These are phyloP conservation scores for Chironomus striatipennis DNA, from an alignment of 1,140 invertebrate genomes.

Conservation along the genomic window DNA sequence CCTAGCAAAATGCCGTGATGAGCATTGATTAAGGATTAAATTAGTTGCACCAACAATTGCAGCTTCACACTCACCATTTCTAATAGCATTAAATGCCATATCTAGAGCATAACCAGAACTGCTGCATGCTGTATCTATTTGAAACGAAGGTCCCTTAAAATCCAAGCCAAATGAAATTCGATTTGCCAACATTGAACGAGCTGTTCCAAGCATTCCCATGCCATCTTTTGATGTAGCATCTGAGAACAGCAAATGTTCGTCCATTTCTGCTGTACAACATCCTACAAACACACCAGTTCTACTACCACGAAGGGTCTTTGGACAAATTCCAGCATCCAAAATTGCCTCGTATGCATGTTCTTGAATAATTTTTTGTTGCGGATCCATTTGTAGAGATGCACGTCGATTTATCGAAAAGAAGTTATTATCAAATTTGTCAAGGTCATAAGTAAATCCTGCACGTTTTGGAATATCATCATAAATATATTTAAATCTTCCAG, in stretches of 20 bases:
- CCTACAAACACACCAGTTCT: constrained; percentile 89
- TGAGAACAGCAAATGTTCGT: constrained; percentile 70
- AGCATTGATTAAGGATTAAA: constrained; percentile 76
- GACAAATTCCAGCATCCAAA: constrained; percentile 86
- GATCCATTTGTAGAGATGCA: constrained; percentile 90
- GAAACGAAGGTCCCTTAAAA: constrained; percentile 81
- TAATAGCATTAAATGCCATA: constrained; percentile 75
- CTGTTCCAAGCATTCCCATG: constrained; percentile 87
- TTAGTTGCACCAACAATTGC: constrained; percentile 84
- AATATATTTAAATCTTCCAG: too few species aligned
- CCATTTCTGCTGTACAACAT: constrained; percentile 74
- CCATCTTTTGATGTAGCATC: constrained; percentile 77
- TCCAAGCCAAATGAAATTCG: constrained; percentile 93
- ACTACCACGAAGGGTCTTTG: constrained; percentile 63
- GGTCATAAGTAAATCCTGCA: constrained; percentile 44
- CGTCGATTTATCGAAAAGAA: constrained; percentile 91
- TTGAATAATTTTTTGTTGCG: constrained; percentile 74
- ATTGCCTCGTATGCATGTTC: constrained; percentile 93
- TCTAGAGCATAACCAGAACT: too few species aligned
- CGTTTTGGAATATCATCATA: too few species aligned
- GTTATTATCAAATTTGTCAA: constrained; percentile 77
- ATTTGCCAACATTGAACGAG: constrained; percentile 91
- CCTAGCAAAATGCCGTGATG: constrained; percentile 85
- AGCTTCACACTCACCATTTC: constrained; percentile 78
- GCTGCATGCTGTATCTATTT: constrained; percentile 92